Evolutionary conservation across 2,888 invertebrate species (phyloP).

Genomic region (Oligia fasciuncula): DNA sequence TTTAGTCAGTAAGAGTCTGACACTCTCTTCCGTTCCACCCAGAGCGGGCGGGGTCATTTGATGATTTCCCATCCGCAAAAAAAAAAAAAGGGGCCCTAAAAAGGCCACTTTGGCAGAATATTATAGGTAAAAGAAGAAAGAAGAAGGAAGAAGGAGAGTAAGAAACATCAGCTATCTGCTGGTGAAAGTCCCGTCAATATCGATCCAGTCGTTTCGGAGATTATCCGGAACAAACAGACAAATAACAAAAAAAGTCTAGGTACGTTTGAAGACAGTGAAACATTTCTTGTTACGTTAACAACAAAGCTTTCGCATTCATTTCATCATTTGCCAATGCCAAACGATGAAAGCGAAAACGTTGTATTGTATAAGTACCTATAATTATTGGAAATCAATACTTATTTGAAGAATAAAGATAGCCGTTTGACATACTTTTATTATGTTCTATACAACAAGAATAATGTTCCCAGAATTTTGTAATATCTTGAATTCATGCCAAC

Average conservation of each 20-base stretch:
- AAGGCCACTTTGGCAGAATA: no score
- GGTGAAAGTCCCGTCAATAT: not conserved
- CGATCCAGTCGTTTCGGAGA: not conserved
- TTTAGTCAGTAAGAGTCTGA: no score
- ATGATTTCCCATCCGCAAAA: no score
- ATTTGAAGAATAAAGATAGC: not conserved
- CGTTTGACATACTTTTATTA: not conserved
- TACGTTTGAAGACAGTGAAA: not conserved
- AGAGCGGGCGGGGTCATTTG: no score
- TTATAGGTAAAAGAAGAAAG: no score
- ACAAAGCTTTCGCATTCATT: not conserved
- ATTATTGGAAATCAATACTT: not conserved
- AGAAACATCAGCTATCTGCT: not conserved
- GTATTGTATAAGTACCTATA: not conserved
- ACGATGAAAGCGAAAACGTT: not conserved
- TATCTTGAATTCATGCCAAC: no score
- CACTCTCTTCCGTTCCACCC: no score
- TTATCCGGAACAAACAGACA: not conserved
- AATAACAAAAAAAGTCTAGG: not conserved
- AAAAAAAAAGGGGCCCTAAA: no score
- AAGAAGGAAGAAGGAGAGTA: no score
- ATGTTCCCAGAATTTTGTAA: no score
- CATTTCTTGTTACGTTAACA: not conserved
- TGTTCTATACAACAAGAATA: no score
- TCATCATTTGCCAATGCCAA: not conserved